Percentiles rank a stretch among this genome's conserved stretches.
Evolutionary conservation across 2,888 invertebrate genomes (phyloP).

Genomic region (Lepidocyrtinus sp.): DNA sequence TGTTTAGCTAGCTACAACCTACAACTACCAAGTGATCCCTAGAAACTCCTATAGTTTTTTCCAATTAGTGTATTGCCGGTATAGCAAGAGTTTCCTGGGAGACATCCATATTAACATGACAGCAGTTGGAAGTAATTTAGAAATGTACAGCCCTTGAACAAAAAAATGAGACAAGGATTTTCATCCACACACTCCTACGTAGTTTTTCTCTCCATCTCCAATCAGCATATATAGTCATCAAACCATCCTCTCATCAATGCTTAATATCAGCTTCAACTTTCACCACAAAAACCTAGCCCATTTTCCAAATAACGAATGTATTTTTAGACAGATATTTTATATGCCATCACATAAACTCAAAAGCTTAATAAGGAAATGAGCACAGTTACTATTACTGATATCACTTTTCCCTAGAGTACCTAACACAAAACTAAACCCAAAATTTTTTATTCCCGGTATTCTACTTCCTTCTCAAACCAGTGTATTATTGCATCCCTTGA

Average conservation of each 20-base stretch:
- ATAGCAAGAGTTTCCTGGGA: conserved; percentile 24
- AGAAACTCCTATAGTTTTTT: too few relatives aligned
- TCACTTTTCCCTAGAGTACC: not conserved
- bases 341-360: not conserved
- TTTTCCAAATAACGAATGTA: conserved; percentile 34
- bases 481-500: not conserved
- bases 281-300: not conserved
- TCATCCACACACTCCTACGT: not conserved
- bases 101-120: not conserved
- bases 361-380: not conserved
- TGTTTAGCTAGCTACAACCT: too few relatives aligned
- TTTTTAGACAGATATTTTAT: conserved; percentile 19
- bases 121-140: not conserved
- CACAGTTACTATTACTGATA: not conserved
- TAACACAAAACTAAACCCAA: not conserved
- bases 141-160: not conserved
- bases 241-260: not conserved
- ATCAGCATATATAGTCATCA: conserved; percentile 26
- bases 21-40: too few relatives aligned
- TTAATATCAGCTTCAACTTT: not conserved
- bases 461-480: not conserved
- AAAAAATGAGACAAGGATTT: not conserved
- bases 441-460: not conserved
- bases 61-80: too few relatives aligned
- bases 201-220: not conserved